Evolutionary conservation across 2,797 vertebrate species (phyloP), one percentile per base, ranked within the genome.

Genomic region (Ataeniobius toweri): DNA sequence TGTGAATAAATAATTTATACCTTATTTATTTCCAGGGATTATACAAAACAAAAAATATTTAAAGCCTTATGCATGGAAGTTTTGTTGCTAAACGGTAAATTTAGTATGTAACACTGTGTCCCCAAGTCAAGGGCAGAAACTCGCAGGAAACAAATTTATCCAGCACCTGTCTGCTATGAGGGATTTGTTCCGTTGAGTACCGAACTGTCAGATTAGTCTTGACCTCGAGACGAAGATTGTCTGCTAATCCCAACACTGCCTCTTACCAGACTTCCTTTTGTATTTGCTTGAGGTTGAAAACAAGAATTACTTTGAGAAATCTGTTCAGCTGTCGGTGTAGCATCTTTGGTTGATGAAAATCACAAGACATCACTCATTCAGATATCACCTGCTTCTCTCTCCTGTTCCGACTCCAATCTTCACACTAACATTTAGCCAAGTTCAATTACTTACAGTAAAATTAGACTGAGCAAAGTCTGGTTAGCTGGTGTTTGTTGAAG

Each of bases 181-280:
- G 63, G 74, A 74, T 84, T 80, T 85, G 71, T 70, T 80, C 81
- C 18, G 68, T 76, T 58, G 68, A 74, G 82, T 72, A 75, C 83
- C 74, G 65, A 31, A 76, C 36, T 81, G 83, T 86, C 84, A 78
- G 55, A 76, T 50, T 82, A 86, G 79, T 82, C 79, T 80, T 88
- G 86, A 89, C 92, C 86, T 91, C 73, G 58, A 83, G 84, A 80
- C 75, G 73, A 90, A 89, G 80, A 84, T 80, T 31, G 36, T 41
- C 36, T 73, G 28, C 28, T 9, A 48, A 56, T 78, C 61, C 51
- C 73, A 84, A 78, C 83, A 46, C 46, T 3, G 26, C 55, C 71
- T 70, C 46, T 5, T 73, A 31, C 44, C 81, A 78, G 85, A 83
- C 22, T 79, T 14, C 76, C 12, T 1, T 61, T 71, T 85, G 59